Evolutionary conservation across 1,140 invertebrate species (phyloP).

Genomic region (Lutraria rhynchaena): DNA sequence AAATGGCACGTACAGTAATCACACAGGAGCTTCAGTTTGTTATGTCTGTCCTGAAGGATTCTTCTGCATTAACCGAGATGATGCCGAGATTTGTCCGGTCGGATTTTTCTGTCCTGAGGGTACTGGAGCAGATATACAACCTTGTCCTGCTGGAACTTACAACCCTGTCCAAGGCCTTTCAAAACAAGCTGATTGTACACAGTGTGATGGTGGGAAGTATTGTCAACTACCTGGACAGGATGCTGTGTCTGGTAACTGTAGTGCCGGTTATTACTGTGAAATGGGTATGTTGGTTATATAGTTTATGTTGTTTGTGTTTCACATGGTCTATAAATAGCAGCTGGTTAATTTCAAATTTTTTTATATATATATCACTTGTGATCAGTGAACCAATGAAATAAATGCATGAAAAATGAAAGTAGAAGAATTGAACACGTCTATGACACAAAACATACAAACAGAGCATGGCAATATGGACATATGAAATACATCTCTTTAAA

Average conservation of each 20-base stretch:
- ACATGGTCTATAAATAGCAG: too few species aligned
- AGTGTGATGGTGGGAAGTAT: slow-evolving; percentile 79
- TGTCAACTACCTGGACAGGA: slow-evolving; percentile 70
- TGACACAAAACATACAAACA: too few species aligned
- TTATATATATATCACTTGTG: too few species aligned
- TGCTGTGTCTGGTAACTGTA: slow-evolving; percentile 70
- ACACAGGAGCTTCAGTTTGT: slow-evolving; percentile 75
- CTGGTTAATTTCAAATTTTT: too few species aligned
- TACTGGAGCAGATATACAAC: slow-evolving; percentile 78
- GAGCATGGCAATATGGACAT: too few species aligned
- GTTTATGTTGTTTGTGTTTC: too few species aligned
- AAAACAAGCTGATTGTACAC: slow-evolving; percentile 73
- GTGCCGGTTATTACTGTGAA: slow-evolving; percentile 78
- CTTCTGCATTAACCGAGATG: slow-evolving; percentile 76
- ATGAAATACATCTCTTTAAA: too few species aligned
- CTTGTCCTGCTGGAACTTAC: slow-evolving; percentile 79
- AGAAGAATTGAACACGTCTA: too few species aligned
- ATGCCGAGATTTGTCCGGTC: slow-evolving; percentile 74
- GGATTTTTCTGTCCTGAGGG: slow-evolving; percentile 78
- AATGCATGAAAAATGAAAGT: too few species aligned
- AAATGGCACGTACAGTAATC: slow-evolving; percentile 79
- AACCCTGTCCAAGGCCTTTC: slow-evolving; percentile 73
- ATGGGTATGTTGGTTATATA: slow-evolving; percentile 68
- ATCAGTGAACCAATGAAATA: too few species aligned
- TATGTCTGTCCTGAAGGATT: slow-evolving; percentile 79